These are phyloP conservation scores for Limnodromus scolopaceus DNA, from an alignment of 2,797 vertebrate genomes.

Conservation along the genomic window DNA sequence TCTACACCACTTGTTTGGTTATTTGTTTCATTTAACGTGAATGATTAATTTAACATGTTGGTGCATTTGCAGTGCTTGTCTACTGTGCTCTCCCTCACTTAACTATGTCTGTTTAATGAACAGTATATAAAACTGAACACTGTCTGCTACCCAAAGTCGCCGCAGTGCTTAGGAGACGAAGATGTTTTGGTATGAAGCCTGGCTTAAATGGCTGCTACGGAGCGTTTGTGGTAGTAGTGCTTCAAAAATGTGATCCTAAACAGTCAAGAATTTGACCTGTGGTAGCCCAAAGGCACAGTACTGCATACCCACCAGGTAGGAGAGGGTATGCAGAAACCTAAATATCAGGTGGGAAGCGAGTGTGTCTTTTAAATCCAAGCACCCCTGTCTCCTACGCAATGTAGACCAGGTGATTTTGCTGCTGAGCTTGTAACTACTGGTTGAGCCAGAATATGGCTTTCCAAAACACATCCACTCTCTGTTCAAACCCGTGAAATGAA, in stretches of 20 bases:
- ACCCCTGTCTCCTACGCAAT: rapidly evolving
- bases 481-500: not conserved
- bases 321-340: not conserved
- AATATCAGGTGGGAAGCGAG: rapidly evolving
- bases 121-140: not conserved
- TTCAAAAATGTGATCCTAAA: not conserved
- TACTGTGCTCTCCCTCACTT: not conserved
- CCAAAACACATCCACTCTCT: not conserved
- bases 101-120: not conserved
- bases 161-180: not conserved
- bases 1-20: not conserved
- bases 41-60: not conserved
- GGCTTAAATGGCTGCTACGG: rapidly evolving
- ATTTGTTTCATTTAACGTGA: constrained; percentile 9
- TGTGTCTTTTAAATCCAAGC: not conserved
- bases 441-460: not conserved
- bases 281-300: not conserved
- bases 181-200: not conserved
- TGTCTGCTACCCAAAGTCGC: not conserved
- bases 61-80: not conserved
- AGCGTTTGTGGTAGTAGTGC: not conserved
- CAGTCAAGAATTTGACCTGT: not conserved
- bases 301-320: not conserved
- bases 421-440: rapidly evolving
- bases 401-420: not conserved